Base-by-base conservation (phyloP, 2,113 vertebrate genomes). In the Panthera leo region DNA sequence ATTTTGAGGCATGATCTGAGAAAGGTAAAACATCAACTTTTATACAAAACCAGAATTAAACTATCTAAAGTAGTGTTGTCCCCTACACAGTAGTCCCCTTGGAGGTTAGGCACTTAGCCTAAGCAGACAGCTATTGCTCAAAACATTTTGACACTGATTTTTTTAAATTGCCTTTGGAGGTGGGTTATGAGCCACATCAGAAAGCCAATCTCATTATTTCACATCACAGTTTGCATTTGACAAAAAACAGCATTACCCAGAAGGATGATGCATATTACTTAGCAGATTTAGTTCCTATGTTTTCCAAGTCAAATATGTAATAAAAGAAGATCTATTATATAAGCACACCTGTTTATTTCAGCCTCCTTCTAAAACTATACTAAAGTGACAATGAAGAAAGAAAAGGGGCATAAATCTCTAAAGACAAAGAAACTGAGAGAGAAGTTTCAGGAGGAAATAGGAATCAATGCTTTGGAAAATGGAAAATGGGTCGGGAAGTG, bases 301-400 rank as follows among this genome's bases (percentile, higher is more conserved):
- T 98, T 97, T 90, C 94, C 70, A 68, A 96, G 87, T 97, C 98
- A 97, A 94, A 96, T 87, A 85, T 71, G 87, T 92, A 96, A 98
- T 98, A 97, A 97, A 98, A 94, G 80, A 98, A 95, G 97, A 98
- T 98, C 87, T 95, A 96, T 97, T 90, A 82, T 29, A 88, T 84
- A 94, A 96, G 84, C 95, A 97, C 95, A 98, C 97, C 97, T 98
- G 95, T 97, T 97, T 96, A 96, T 95, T 76, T 95, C 92, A 80
- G 67, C 79, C 39, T 94, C 80, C 63, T 87, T 84, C 70, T n/a
- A 84, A 92, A 96, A 87, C 79, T 58, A 18, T 53, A 29, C 51
- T 23, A 79, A 94, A 87, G 65, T 42, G 87, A 97, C 94, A 89
- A 51, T 92, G 89, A 87, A 91, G 65, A 89, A 80, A 89, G 68